Evolutionary conservation across 2,797 vertebrate species (phyloP), one percentile per base, ranked within the genome.

Genomic region (Rallus crepitans): DNA sequence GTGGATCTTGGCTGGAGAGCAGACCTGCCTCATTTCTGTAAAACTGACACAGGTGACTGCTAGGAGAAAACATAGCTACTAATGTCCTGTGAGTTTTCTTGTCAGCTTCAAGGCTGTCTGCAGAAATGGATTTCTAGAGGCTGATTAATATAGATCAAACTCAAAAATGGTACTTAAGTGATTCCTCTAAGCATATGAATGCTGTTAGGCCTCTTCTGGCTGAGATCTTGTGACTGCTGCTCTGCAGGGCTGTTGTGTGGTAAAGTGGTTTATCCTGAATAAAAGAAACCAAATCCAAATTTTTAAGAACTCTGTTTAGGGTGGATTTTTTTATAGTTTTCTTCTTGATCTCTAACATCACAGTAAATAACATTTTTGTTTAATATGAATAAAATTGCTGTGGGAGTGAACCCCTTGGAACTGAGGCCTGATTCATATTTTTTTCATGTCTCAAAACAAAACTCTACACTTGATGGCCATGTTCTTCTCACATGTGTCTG

Each of bases 211-310:
- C 11, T 69, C 2, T 23, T 47, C 16, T 60, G 66, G 71, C 37
- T 47, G 52, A 14, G 8, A 6, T 33, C 15, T 56, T 52, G 45
- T 23, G 63, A 10, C 18, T 59, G 33, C 50, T 16, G 55, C 9
- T 37, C 30, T 47, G 53, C 4, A 21, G 30, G 11, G 28, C 39
- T 18, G 12, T 3, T 2, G 15, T 0, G 0, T 12, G 60, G 31
- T 48, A 2, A 35, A 48, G 55, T 16, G 30, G 8, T 28, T 84
- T n/a, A 11, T 40, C 12, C 24, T 55, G 12, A 35, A 35, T 31
- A 16, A 56, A 64, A 59, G 42, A 59, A 68, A 53, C 11, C 5
- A n/a, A 28, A 47, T 42, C 25, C 21, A 27, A 52, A 15, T 28
- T 52, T 27, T 55, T n/a, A 55, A 55, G 63, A 63, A 8, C 17